A percentile compares a stretch with the other conserved stretches of the same genome.
These are phyloP conservation scores for Atopsyche davidsoni DNA, from an alignment of 1,140 invertebrate genomes.

Conservation along the genomic window DNA sequence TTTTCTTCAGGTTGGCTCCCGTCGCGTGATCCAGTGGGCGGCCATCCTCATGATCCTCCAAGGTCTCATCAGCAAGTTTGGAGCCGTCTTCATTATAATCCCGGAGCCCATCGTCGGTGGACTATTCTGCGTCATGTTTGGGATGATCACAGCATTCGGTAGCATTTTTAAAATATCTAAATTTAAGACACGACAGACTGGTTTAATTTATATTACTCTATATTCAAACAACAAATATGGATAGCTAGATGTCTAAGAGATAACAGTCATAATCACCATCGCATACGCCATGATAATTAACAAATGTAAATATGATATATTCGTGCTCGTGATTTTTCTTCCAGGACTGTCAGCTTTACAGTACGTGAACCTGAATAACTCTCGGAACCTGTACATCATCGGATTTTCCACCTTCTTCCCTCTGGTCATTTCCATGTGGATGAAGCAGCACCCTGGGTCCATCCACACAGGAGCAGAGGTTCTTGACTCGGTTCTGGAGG, in stretches of 20 bases:
- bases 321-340: too few species aligned
- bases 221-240: too few species aligned
- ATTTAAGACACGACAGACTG: too few species aligned
- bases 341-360: slow-evolving; percentile 73
- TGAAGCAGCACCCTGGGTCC: slow-evolving; percentile 56
- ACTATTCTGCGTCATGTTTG: slow-evolving; percentile 81
- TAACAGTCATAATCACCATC: too few species aligned
- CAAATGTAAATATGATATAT: background rate
- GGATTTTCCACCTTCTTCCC: slow-evolving; percentile 83
- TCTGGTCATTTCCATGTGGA: slow-evolving; percentile 72
- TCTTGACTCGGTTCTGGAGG: slow-evolving; percentile 67
- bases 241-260: too few species aligned
- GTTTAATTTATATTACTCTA: background rate
- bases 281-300: background rate
- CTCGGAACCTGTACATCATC: slow-evolving; percentile 81
- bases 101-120: slow-evolving; percentile 86
- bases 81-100: slow-evolving; percentile 81
- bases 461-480: slow-evolving; percentile 66
- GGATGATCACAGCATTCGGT: slow-evolving; percentile 78
- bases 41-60: slow-evolving; percentile 72
- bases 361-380: slow-evolving; percentile 74
- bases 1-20: slow-evolving; percentile 64
- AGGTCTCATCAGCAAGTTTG: slow-evolving; percentile 75
- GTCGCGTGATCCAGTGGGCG: slow-evolving; percentile 79
- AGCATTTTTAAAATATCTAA: too few species aligned